Evolutionary conservation across 2,113 vertebrate genomes (phyloP).

Genomic region (western clawed frog (Xenopus tropicalis)): UCB_Xtro_10.0 CM004444.2:37540501-37541000

Average conservation of each 20-base stretch:
- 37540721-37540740: conserved; percentile 50
- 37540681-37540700: conserved; percentile 2
- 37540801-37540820: conserved; percentile 79
- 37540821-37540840: conserved; percentile 82
- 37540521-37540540: too few relatives aligned
- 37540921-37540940: conserved; percentile 44
- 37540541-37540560: too few relatives aligned
- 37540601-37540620: too few relatives aligned
- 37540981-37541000: conserved; percentile 62
- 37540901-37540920: conserved; percentile 51
- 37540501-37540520: too few relatives aligned
- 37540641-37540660: too few relatives aligned
- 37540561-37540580: too few relatives aligned
- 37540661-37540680: too few relatives aligned
- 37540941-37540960: conserved; percentile 63
- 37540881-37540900: conserved; percentile 48
- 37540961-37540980: conserved; percentile 58
- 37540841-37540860: conserved; percentile 61
- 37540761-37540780: conserved; percentile 71
- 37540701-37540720: conserved; percentile 44
- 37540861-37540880: conserved; percentile 65
- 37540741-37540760: conserved; percentile 53
- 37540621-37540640: too few relatives aligned
- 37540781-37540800: conserved; percentile 84
- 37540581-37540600: too few relatives aligned